These are phyloP conservation scores for Xestia c-nigrum DNA, from an alignment of 2,888 invertebrate genomes.

Conservation along the genomic window DNA sequence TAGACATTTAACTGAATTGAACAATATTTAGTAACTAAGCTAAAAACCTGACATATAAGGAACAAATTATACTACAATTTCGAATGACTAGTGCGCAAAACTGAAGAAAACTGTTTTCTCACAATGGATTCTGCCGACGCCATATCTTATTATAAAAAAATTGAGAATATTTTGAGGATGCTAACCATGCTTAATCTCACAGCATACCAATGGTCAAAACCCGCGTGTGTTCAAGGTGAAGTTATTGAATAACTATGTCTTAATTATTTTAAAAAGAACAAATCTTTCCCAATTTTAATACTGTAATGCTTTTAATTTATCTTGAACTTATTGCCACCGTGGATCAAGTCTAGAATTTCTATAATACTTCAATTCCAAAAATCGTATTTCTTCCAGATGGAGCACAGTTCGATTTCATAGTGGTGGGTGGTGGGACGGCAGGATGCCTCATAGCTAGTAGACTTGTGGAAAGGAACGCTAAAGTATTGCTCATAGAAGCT, in stretches of 20 bases:
- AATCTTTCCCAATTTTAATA: no score
- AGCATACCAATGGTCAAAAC: constrained; percentile 21
- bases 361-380: neutral
- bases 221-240: constrained; percentile 24
- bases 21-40: no score
- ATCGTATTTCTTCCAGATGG: constrained; percentile 56
- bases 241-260: neutral
- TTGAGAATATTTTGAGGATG: constrained; percentile 26
- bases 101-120: no score
- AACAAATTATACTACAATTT: neutral
- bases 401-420: constrained; percentile 65
- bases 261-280: neutral
- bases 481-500: constrained; percentile 71
- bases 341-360: neutral
- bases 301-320: neutral
- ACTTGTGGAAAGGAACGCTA: constrained; percentile 60
- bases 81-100: neutral
- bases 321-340: neutral
- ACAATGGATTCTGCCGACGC: constrained; percentile 18
- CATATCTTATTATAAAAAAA: constrained; percentile 5
- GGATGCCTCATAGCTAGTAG: constrained; percentile 70
- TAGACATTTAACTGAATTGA: no score
- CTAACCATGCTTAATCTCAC: constrained; percentile 34
- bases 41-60: no score
- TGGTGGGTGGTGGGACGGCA: constrained; percentile 71